A percentile compares a stretch with the other conserved stretches of the same genome.
Conservation (phyloP, 2,888 invertebrate genomes). For the Stramonita haemastoma region DNA sequence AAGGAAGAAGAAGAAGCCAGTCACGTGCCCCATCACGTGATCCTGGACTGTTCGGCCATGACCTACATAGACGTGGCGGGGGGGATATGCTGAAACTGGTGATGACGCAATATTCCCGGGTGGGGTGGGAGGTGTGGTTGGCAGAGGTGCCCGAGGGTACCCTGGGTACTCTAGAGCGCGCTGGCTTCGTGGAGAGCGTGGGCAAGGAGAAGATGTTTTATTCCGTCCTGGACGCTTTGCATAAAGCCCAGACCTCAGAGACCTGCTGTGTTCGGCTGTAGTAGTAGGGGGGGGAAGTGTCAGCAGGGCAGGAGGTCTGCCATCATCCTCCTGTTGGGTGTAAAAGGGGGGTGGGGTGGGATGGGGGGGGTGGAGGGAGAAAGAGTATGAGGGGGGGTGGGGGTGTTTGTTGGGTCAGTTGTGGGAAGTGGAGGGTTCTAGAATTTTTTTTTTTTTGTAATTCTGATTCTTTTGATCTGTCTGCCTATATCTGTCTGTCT, state of each 20-base stretch:
- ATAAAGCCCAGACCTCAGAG: background rate
- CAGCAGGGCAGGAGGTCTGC: background rate
- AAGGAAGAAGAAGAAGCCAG: background rate
- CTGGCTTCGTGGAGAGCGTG: conserved; percentile 57
- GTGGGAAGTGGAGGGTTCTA: too few relatives aligned
- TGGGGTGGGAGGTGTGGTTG: conserved; percentile 59
- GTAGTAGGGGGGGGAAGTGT: background rate
- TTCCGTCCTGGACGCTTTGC: conserved; percentile 59
- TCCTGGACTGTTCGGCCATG: conserved; percentile 70
- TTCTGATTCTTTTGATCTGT: background rate
- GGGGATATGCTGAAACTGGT: conserved; percentile 62
- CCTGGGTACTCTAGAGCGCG: conserved; percentile 55
- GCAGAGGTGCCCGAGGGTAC: conserved; percentile 58
- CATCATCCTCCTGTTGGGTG: background rate
- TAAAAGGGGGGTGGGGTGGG: background rate
- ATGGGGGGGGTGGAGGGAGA: background rate
- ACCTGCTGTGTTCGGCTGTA: background rate
- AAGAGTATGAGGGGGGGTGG: background rate
- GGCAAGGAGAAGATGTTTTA: conserved; percentile 55
- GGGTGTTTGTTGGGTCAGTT: background rate
- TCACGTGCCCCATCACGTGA: conserved; percentile 48
- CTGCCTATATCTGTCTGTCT: background rate
- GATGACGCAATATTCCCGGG: conserved; percentile 53
- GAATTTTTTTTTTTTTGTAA: background rate
- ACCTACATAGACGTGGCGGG: conserved; percentile 70